These are phyloP conservation scores for Taenioides sp. DNA, from an alignment of 2,797 vertebrate genomes.

Conservation along the genomic window DNA sequence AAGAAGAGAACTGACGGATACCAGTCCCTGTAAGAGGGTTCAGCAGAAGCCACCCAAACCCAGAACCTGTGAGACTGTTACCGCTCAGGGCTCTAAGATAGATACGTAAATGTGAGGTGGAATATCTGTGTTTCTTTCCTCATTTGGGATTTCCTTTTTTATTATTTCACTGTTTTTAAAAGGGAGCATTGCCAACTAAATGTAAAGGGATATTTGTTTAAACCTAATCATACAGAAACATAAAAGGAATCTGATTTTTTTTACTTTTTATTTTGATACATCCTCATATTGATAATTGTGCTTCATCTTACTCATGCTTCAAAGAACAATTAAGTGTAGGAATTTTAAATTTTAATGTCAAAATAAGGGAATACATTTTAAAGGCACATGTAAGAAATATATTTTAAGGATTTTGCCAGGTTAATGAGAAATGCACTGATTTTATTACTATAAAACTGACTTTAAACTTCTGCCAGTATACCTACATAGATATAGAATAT, in stretches of 20 bases:
- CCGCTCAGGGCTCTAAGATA: slow-evolving; percentile 14
- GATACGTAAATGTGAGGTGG: not conserved
- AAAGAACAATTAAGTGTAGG: not conserved
- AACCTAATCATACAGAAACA: not conserved
- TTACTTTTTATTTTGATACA: not conserved
- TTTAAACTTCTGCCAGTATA: not conserved
- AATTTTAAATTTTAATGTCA: not conserved
- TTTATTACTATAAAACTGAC: slow-evolving; percentile 6
- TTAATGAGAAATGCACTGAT: slow-evolving; percentile 1
- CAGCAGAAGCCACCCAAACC: not conserved
- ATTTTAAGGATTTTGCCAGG: not conserved
- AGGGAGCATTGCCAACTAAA: not conserved
- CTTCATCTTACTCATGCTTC: not conserved
- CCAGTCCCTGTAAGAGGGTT: slow-evolving; percentile 79
- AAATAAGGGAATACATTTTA: not conserved
- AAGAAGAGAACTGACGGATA: slow-evolving; percentile 72
- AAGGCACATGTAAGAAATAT: not conserved
- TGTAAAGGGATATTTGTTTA: not conserved
- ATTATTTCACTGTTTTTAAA: not conserved
- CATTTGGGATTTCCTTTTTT: not conserved
- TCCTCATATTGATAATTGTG: not conserved
- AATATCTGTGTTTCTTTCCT: not conserved
- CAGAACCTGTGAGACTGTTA: slow-evolving; percentile 12
- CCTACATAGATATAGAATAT: not conserved
- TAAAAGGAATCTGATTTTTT: not conserved